Conservation (phyloP, 2,797 vertebrate species). For the Takifugu ocellatus region DNA sequence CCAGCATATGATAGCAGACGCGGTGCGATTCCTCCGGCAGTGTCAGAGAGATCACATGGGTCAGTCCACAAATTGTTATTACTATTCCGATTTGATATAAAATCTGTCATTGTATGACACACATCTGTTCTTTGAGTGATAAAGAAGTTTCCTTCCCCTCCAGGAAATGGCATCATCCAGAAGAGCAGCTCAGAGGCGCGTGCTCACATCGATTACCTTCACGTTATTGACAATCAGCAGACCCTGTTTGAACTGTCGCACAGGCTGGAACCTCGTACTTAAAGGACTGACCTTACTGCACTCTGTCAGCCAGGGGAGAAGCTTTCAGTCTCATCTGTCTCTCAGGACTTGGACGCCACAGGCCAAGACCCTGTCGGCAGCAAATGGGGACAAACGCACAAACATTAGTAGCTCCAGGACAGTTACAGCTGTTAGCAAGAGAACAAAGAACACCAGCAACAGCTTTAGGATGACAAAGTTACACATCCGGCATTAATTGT, state of each 20-base stretch:
- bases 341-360: slow-evolving; percentile 55
- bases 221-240: slow-evolving; percentile 96
- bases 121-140: not conserved
- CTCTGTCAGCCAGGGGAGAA: slow-evolving; percentile 36
- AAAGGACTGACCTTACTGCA: slow-evolving; percentile 31
- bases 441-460: not conserved
- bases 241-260: slow-evolving; percentile 94
- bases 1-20: slow-evolving; percentile 97
- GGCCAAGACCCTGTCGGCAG: slow-evolving; percentile 42
- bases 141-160: not conserved
- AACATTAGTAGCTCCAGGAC: not conserved
- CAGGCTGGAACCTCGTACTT: slow-evolving; percentile 89
- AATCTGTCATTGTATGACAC: not conserved
- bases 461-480: not conserved
- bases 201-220: slow-evolving; percentile 85
- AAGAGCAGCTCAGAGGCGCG: slow-evolving; percentile 89
- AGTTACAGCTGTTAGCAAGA: no score
- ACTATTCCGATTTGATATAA: not conserved
- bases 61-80: slow-evolving; percentile 53
- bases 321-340: slow-evolving; percentile 19
- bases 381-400: slow-evolving; percentile 31
- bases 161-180: slow-evolving; percentile 83
- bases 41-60: slow-evolving; percentile 91
- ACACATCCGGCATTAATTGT: not conserved
- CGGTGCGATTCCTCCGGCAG: slow-evolving; percentile 86